Base-by-base conservation (phyloP, 2,888 invertebrate species). In the Geotrupes spiniger region DNA sequence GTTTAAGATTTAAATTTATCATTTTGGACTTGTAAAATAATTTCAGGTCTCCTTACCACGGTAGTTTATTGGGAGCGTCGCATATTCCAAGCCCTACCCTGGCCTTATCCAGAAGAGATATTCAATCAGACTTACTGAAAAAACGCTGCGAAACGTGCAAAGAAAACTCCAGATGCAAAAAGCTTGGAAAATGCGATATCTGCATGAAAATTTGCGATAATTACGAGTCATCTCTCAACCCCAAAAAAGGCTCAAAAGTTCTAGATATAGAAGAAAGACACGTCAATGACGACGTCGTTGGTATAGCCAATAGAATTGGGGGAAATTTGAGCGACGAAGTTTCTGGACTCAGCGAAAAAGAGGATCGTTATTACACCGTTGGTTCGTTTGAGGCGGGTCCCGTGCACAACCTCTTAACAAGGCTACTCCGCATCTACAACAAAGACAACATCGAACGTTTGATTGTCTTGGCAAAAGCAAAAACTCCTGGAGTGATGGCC, bases 381-480 rank as follows among this genome's bases (percentile, higher is more conserved):
- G 60, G 58, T 3, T 46, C 58, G 1, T 57, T 62, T 25, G 52
- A 45, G 15, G 47, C 54, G 1, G 61, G 60, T 2, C 57, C 59
- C 6, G 52, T 51, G n/a, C 53, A 58, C 47, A 33, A 42, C 12
- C 40, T 61, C 9, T 36, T 61, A n/a, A 40, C 54, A n/a, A 46
- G 50, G 40, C 29, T 62, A 5, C 42, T 62, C 11, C 54, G 56
- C 17, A 53, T 62, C 42, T 49, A 53, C 10, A 41, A 41, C 12
- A 51, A 49, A 14, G 48, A 52, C 2, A 53, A 45, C 16, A 44
- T 58, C 5, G 62, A 60, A 8, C 49, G 58, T 26, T 36, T 63
- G 26, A 43, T 63, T 3, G 46, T 63, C 8, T 39, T 63, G 15
- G 62, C 57, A 6, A 59, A 60, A 41, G 46, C 54, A n/a, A 59